Evolutionary conservation across 2,797 vertebrate species (phyloP), one percentile per base, ranked within the genome.

Genomic region (Hoplostethus mediterraneus): DNA sequence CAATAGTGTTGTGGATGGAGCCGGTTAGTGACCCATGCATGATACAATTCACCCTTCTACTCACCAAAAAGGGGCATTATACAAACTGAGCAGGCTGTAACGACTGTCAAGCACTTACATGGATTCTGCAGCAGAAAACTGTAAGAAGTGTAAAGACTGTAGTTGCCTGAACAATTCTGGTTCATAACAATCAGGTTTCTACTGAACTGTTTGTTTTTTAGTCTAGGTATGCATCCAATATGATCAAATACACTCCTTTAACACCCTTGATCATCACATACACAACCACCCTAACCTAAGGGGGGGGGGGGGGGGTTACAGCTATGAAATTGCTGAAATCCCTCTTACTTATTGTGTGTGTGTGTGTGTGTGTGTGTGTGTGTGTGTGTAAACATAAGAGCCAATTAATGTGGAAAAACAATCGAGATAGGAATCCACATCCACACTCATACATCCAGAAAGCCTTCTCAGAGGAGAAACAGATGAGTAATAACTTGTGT

Each of bases 21-120:
- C 64, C 68, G 78, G 74, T 83, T 68, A 86, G 85, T 91, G 88
- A 90, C 86, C 88, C 90, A 70, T 86, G 81, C 63, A 72, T 81
- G 80, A 85, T 56, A 84, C 84, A 61, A 86, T 82, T 74, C 84
- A 80, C 63, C 49, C 74, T 63, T 73, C 71, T 64, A 13, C 79
- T 71, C 73, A 53, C 67, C 72, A 81, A 85, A 83, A 77, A 63
- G 66, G 73, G 62, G 12, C 73, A 75, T 86, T 84, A 78, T 81
- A 82, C 71, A 81, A 83, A 85, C 36, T 10, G 67, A 83, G 69
- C 54, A 25, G 71, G 38, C 74, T 30, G 66, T 3, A 66, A 84
- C 79, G 83, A 86, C 36, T 73, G 71, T 63, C 66, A 48, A 72
- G 55, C 63, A 77, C 59, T 70, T 68, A 11, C 8, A 25, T 28